Conservation (phyloP, 2,888 invertebrate genomes). For the Crossocerus cetratus region DNA sequence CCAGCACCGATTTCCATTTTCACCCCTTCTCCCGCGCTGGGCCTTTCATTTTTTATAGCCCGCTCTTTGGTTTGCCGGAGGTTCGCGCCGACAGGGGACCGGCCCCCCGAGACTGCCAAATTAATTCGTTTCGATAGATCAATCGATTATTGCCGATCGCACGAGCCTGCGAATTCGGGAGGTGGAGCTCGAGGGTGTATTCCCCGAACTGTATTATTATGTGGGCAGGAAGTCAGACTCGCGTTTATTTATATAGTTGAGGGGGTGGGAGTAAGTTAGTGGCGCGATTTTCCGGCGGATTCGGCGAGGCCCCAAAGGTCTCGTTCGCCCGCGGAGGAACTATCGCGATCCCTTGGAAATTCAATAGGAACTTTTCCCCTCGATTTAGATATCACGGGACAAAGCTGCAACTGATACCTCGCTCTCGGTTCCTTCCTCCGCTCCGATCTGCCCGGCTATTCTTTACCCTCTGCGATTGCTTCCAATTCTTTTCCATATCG, state of each 20-base stretch:
- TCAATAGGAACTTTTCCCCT: not conserved
- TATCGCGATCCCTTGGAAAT: not conserved
- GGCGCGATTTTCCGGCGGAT: constrained; percentile 1
- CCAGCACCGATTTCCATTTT: not conserved
- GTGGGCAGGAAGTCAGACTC: not conserved
- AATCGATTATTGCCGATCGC: too few relatives aligned
- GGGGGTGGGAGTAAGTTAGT: constrained; percentile 13
- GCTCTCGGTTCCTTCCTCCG: too few relatives aligned
- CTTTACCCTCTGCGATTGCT: too few relatives aligned
- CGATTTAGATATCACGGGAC: too few relatives aligned
- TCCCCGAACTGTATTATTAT: not conserved
- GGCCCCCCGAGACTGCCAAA: too few relatives aligned
- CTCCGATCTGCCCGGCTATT: too few relatives aligned
- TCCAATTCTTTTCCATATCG: too few relatives aligned
- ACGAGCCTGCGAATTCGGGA: not conserved
- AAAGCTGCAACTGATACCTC: too few relatives aligned
- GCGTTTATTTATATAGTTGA: constrained; percentile 27
- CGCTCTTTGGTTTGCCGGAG: not conserved
- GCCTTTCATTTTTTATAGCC: not conserved
- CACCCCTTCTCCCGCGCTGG: not conserved
- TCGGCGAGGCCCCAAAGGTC: not conserved
- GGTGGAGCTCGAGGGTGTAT: constrained; percentile 29
- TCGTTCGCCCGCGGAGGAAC: not conserved
- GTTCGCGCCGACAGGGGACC: too few relatives aligned
- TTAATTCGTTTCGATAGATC: too few relatives aligned